These are phyloP conservation scores for Glareola pratincola DNA, from an alignment of 2,113 vertebrate genomes.

Conservation along the genomic window DNA sequence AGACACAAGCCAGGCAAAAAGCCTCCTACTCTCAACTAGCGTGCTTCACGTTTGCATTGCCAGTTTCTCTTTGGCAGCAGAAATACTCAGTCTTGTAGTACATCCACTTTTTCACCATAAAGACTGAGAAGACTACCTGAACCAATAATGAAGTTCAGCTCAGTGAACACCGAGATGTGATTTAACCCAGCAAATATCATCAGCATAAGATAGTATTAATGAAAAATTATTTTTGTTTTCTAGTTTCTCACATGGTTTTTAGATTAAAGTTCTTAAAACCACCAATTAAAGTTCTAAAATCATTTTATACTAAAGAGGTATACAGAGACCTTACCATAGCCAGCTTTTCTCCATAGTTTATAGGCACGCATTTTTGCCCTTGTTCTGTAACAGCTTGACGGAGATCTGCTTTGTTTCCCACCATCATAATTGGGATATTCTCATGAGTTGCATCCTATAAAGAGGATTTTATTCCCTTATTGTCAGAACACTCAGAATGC, in stretches of 20 bases:
- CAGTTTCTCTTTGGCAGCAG: background rate
- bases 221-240: background rate
- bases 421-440: constrained; percentile 92
- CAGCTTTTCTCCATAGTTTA: constrained; percentile 90
- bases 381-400: constrained; percentile 71
- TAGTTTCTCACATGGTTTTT: background rate
- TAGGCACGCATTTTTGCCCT: constrained; percentile 79
- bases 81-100: background rate
- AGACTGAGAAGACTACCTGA: background rate
- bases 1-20: background rate
- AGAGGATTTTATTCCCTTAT: background rate
- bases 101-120: background rate
- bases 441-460: constrained; percentile 84
- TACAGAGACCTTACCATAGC: constrained; percentile 84
- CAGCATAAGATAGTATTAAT: background rate
- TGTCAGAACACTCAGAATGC: background rate
- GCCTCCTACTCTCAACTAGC: rapidly evolving
- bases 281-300: background rate
- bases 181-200: background rate
- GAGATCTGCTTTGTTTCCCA: constrained; percentile 94
- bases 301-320: background rate
- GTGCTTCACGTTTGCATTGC: background rate
- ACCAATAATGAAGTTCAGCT: background rate
- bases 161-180: background rate
- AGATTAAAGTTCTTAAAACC: background rate